Base-by-base conservation (phyloP, 2,797 vertebrate genomes). In the Pseudomugil gertrudae region DNA sequence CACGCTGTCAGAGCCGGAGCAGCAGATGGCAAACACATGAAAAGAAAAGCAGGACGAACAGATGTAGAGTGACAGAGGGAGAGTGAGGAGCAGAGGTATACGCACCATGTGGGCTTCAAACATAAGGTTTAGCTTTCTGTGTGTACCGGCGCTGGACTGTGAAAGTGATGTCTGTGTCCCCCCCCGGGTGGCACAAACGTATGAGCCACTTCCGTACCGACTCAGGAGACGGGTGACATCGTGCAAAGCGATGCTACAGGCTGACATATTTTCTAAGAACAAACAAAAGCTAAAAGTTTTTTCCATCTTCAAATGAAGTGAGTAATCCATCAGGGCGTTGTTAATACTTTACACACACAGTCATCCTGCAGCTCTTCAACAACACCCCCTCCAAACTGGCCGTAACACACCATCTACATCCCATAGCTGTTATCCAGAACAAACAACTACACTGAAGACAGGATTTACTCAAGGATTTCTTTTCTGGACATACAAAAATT, bases 131-230 rank as follows among this genome's bases (percentile, higher is more conserved):
- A 61, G 66, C 63, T 72, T 1, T 61, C 53, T 79, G 53, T 9
- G 63, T 47, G 59, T 61, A 48, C 60, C 29, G 60, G 66, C 65
- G 77, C 66, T 70, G 38, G 45, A 71, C 80, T 71, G 69, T 72
- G 76, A 58, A 79, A 84, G 84, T 78, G 75, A 86, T 67, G 81
- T 58, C 67, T 68, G 55, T 57, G 73, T 78, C 78, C 80, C 74
- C 66, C 29, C 29, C 29, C 19, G 57, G 81, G 78, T 54, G 57
- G 57, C 59, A 80, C 76, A 69, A 83, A 77, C 90, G 88, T 86
- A 91, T 89, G 90, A 78, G 76, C 75, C 81, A 83, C 89, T 88
- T 90, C 83, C 84, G 77, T 79, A 78, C 82, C 53, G 76, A 88
- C 59, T 88, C 85, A 75, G 63, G 80, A 84, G 83, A 86, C 72